Conservation (phyloP, 2,888 invertebrate species). For the Zaprionus bogoriensis region DNA sequence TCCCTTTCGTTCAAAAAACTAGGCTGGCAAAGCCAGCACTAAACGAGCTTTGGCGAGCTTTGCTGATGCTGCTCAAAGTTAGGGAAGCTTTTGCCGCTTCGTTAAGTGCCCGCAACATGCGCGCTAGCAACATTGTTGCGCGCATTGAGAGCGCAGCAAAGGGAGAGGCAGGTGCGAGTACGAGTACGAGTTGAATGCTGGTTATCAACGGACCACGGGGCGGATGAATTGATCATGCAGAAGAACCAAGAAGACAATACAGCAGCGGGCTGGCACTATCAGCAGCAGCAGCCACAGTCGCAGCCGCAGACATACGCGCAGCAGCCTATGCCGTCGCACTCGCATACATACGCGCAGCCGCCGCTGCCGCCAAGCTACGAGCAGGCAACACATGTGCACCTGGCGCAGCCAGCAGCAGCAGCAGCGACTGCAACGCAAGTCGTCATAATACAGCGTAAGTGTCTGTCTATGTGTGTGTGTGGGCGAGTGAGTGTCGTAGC, state of each 20-base stretch:
- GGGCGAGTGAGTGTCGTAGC: too few relatives aligned
- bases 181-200: slow-evolving; percentile 23
- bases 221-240: slow-evolving; percentile 31
- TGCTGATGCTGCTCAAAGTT: too few relatives aligned
- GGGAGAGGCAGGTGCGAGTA: too few relatives aligned
- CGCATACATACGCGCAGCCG: slow-evolving; percentile 6
- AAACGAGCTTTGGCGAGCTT: too few relatives aligned
- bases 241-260: slow-evolving; percentile 2
- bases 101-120: slow-evolving; percentile 5
- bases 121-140: slow-evolving; percentile 27
- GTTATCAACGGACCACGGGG: slow-evolving; percentile 22
- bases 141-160: neutral
- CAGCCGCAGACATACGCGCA: slow-evolving; percentile 1
- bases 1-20: too few relatives aligned
- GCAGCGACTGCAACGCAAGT: slow-evolving; percentile 50
- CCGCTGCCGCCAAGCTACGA: slow-evolving; percentile 72
- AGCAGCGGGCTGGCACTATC: neutral
- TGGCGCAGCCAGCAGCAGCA: slow-evolving; percentile 47
- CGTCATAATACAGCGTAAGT: slow-evolving; percentile 80
- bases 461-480: too few relatives aligned
- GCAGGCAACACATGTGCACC: slow-evolving; percentile 65
- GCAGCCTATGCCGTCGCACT: slow-evolving; percentile 11
- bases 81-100: slow-evolving; percentile 14
- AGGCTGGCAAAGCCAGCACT: too few relatives aligned
- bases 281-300: neutral